A percentile compares a stretch with the other conserved stretches of the same genome.
phyloP scores from a whole-genome alignment of 2,113 vertebrate genomes.

The Papio anubis region DNA sequence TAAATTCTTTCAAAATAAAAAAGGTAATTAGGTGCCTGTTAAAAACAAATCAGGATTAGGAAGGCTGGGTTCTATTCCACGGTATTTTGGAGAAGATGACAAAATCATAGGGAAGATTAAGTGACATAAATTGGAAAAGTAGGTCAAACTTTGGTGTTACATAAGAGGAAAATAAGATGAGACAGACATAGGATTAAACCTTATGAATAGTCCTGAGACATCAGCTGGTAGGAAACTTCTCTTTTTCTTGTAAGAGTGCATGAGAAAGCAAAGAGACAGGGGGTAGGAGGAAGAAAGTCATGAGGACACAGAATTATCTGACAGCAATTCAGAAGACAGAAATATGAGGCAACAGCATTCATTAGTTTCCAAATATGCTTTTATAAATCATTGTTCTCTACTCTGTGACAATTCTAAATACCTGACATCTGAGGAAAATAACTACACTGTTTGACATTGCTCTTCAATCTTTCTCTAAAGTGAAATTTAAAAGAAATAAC shows the following conservation, averaged over 20 bases:
- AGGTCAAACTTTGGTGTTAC: background rate
- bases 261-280: background rate
- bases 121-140: background rate
- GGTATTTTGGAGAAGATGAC: background rate
- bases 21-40: background rate
- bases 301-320: background rate
- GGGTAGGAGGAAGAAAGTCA: background rate
- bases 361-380: constrained; percentile 25
- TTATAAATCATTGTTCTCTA: constrained; percentile 51
- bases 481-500: constrained; percentile 56
- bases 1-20: background rate
- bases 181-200: background rate
- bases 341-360: background rate
- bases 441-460: constrained; percentile 17
- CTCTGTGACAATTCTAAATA: constrained; percentile 27
- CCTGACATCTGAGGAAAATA: constrained; percentile 26
- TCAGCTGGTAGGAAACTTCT: background rate
- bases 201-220: background rate
- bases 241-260: background rate
- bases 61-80: background rate
- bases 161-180: background rate
- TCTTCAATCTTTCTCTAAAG: constrained; percentile 22
- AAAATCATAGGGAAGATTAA: background rate
- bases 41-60: background rate
- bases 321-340: background rate